Percentiles rank a stretch among this genome's conserved stretches.
Evolutionary conservation across 2,797 vertebrate species (phyloP).

Genomic region (Hybognathus amarus): DNA sequence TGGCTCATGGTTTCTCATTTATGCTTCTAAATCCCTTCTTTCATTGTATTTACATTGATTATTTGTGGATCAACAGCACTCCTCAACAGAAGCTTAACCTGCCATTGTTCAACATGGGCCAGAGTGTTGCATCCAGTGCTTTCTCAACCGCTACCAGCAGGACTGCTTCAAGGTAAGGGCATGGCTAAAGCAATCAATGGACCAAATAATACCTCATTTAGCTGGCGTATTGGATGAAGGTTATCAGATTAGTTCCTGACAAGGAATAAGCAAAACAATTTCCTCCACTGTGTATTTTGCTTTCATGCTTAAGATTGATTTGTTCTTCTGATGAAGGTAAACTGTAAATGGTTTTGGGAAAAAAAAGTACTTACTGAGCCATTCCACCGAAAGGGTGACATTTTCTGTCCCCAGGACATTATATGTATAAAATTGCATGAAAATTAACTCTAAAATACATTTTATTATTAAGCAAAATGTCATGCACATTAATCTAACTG

Average conservation of each 20-base stretch:
- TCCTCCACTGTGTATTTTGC: not conserved
- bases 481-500: no score
- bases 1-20: constrained; percentile 15
- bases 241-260: not conserved
- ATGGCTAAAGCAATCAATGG: not conserved
- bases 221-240: not conserved
- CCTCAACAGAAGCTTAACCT: constrained; percentile 64
- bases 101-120: constrained; percentile 74
- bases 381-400: no score
- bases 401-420: no score
- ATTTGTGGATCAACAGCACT: constrained; percentile 60
- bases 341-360: no score
- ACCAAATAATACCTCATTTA: not conserved
- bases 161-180: constrained; percentile 83
- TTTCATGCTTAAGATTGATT: constrained; percentile 13
- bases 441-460: no score
- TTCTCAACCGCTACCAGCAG: constrained; percentile 79
- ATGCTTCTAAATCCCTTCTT: constrained; percentile 33
- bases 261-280: not conserved
- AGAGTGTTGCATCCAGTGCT: constrained; percentile 83
- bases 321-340: no score
- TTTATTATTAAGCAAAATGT: no score
- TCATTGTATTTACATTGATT: not conserved
- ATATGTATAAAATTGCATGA: no score
- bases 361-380: no score